A percentile compares a stretch with the other conserved stretches of the same genome.
Evolutionary conservation across 2,797 vertebrate genomes (phyloP).

Genomic region (Rhyacichthys aspro): DNA sequence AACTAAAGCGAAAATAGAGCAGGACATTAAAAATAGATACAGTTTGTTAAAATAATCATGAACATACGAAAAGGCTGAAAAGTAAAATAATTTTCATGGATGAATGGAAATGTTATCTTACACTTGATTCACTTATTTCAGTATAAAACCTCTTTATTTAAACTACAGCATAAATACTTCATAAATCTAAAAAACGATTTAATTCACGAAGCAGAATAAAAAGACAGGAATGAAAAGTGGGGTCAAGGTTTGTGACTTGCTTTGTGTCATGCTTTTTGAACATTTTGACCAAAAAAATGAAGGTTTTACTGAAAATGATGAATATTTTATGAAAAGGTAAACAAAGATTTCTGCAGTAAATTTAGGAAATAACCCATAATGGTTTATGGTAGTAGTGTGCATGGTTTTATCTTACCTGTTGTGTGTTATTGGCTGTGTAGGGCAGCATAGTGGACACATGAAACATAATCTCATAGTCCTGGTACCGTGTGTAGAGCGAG

Average conservation of each 20-base stretch:
- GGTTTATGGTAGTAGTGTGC: background rate
- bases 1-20: constrained; percentile 2
- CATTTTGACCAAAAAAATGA: constrained; percentile 38
- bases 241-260: constrained; percentile 57
- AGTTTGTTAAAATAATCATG: constrained; percentile 13
- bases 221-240: constrained; percentile 54
- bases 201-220: constrained; percentile 20
- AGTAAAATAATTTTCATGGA: constrained; percentile 5
- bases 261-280: constrained; percentile 49
- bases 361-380: background rate
- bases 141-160: background rate
- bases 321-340: background rate
- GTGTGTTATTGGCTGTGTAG: constrained; percentile 92
- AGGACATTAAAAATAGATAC: constrained; percentile 2
- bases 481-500: constrained; percentile 93
- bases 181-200: background rate
- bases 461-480: constrained; percentile 97
- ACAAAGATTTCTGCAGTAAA: too few relatives aligned
- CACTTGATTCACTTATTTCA: constrained; percentile 6
- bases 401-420: constrained; percentile 79
- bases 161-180: background rate
- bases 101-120: constrained; percentile 1
- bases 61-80: background rate
- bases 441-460: constrained; percentile 96
- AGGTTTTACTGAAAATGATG: constrained; percentile 11